Evolutionary conservation across 2,797 vertebrate genomes (phyloP).

Genomic region (Liparis tanakae): DNA sequence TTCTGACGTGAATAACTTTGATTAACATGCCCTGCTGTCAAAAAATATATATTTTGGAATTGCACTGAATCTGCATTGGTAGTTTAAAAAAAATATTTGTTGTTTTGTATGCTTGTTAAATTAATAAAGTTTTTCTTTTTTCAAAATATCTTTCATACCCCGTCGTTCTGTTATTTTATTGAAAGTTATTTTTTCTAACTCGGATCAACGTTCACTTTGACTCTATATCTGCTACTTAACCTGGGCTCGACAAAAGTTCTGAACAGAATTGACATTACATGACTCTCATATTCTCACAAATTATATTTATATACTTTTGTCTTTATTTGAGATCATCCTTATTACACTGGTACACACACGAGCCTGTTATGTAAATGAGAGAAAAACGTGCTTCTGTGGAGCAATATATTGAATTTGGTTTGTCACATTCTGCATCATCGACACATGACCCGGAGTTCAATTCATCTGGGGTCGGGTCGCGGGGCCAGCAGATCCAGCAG

Average conservation of each 20-base stretch:
- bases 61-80: constrained; percentile 82
- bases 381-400: background rate
- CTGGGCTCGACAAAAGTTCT: background rate
- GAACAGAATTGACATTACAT: background rate
- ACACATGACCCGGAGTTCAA: background rate
- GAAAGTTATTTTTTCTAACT: background rate
- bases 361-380: background rate
- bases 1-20: constrained; percentile 68
- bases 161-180: background rate
- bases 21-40: constrained; percentile 75
- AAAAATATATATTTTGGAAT: constrained; percentile 84
- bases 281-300: background rate
- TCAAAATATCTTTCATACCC: constrained; percentile 38
- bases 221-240: background rate
- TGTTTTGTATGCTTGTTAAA: constrained; percentile 85
- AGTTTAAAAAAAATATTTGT: constrained; percentile 75
- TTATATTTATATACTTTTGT: background rate
- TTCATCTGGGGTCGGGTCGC: too few species aligned
- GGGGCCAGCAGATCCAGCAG: too few species aligned
- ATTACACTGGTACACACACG: background rate
- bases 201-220: background rate
- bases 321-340: background rate
- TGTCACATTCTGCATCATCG: background rate
- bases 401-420: background rate
- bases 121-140: constrained; percentile 81